Percentiles rank a stretch among this genome's conserved stretches.
Conservation (phyloP, 92 coral and sea anemone genomes). For the Hydrozoanthus gracilis region DNA sequence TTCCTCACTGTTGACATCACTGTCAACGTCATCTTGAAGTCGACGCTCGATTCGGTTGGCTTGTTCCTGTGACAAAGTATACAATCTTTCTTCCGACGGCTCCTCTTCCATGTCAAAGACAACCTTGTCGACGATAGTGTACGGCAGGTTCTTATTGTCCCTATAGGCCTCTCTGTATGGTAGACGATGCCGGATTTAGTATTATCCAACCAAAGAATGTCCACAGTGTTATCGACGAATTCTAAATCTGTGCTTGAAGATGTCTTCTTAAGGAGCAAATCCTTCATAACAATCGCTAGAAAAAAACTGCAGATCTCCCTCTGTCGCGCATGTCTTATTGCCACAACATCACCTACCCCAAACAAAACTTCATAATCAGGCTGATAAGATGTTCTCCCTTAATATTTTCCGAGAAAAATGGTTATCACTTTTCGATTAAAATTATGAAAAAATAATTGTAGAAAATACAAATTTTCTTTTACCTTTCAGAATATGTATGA, state of each 20-base stretch:
- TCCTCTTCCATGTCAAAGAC: constrained; percentile 50
- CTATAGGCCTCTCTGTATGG: constrained; percentile 54
- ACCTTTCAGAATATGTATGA: too few relatives aligned
- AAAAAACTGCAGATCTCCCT: constrained; percentile 63
- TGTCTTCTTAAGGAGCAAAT: constrained; percentile 11
- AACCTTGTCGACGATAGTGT: constrained; percentile 61
- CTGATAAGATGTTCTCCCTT: background rate
- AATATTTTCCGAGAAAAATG: too few relatives aligned
- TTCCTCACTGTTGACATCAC: constrained; percentile 54
- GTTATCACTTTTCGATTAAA: too few relatives aligned
- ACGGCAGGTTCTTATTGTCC: constrained; percentile 57
- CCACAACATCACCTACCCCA: constrained; percentile 50
- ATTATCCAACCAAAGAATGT: constrained; percentile 60
- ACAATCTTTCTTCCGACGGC: constrained; percentile 39
- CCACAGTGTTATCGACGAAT: constrained; percentile 48
- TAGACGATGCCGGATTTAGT: constrained; percentile 41
- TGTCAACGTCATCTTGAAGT: constrained; percentile 61
- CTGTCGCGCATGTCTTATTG: constrained; percentile 64
- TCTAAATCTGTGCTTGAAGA: constrained; percentile 42
- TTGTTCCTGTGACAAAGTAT: constrained; percentile 60
- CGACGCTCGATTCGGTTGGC: constrained; percentile 55
- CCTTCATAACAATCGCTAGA: constrained; percentile 58
- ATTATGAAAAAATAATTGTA: too few relatives aligned
- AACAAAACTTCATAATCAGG: constrained; percentile 33
- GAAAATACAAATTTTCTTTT: too few relatives aligned